These are phyloP conservation scores for Eristalinus sepulchralis DNA, from an alignment of 2,888 invertebrate species.

Conservation along the genomic window DNA sequence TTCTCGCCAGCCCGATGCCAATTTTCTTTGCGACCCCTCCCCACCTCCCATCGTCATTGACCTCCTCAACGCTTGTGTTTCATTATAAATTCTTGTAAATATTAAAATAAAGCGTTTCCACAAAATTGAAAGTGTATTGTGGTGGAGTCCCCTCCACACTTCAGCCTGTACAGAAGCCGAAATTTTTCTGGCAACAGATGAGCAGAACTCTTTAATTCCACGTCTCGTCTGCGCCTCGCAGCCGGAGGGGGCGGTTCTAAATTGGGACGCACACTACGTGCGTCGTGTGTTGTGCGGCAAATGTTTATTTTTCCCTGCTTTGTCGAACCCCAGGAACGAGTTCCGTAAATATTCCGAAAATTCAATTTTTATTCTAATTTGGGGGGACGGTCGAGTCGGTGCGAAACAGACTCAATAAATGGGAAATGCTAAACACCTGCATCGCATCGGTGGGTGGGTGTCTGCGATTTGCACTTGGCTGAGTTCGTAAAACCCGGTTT, in stretches of 20 bases:
- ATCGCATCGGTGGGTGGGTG: background rate
- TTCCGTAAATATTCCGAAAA: background rate
- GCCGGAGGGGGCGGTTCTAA: slow-evolving; percentile 1
- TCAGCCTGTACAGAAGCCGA: background rate
- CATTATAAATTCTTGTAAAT: slow-evolving; percentile 9
- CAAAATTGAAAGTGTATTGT: slow-evolving; percentile 1
- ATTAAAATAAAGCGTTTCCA: background rate
- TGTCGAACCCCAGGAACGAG: background rate
- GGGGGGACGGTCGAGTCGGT: background rate
- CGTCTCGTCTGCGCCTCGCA: too few relatives aligned
- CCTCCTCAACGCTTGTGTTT: background rate
- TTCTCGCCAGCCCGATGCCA: background rate
- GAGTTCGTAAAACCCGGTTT: background rate
- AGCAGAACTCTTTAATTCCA: background rate
- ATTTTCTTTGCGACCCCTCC: background rate
- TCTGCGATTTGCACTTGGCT: background rate
- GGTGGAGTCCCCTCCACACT: background rate
- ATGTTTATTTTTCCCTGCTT: background rate
- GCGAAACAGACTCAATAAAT: background rate
- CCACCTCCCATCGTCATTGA: background rate
- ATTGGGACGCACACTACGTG: background rate
- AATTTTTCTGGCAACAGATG: slow-evolving; percentile 9
- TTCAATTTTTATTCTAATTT: background rate
- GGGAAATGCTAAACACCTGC: background rate
- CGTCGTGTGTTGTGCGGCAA: background rate